A percentile compares a stretch with the other conserved stretches of the same genome.
phyloP scores from a whole-genome alignment of 2,797 vertebrate species.

The Smutsia gigantea region DNA sequence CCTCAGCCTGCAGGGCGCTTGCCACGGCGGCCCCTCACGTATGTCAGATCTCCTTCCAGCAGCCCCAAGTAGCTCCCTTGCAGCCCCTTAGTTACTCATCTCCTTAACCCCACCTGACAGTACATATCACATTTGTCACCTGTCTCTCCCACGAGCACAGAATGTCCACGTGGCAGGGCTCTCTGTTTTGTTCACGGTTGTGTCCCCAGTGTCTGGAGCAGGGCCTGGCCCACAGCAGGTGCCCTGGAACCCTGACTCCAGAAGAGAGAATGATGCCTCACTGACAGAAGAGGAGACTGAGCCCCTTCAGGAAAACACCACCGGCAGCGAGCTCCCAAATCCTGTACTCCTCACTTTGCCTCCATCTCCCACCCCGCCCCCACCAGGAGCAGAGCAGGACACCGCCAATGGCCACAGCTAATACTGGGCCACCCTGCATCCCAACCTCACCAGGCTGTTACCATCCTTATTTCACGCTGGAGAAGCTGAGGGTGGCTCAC shows the following conservation, averaged over 20 bases:
- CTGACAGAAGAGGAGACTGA: not conserved
- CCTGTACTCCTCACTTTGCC: not conserved
- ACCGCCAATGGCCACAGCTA: not conserved
- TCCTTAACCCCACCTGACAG: not conserved
- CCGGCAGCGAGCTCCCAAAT: not conserved
- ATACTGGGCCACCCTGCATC: accelerated
- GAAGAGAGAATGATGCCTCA: not conserved
- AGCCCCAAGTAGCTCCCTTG: not conserved
- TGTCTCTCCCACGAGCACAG: not conserved
- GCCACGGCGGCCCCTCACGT: not conserved
- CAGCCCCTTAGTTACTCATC: not conserved
- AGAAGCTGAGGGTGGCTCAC: accelerated
- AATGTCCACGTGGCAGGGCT: not conserved
- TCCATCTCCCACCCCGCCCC: not conserved
- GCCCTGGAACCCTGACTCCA: not conserved
- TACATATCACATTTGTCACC: no score
- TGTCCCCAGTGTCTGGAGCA: not conserved
- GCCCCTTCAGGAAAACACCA: not conserved
- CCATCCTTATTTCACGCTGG: not conserved
- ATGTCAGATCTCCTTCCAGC: not conserved
- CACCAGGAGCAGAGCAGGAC: not conserved
- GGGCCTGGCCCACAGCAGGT: not conserved
- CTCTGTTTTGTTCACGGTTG: not conserved
- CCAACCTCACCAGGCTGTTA: not conserved
- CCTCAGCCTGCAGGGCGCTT: accelerated